phyloP scores from a whole-genome alignment of 2,113 vertebrate genomes.

The Embiotoca jacksoni region DNA sequence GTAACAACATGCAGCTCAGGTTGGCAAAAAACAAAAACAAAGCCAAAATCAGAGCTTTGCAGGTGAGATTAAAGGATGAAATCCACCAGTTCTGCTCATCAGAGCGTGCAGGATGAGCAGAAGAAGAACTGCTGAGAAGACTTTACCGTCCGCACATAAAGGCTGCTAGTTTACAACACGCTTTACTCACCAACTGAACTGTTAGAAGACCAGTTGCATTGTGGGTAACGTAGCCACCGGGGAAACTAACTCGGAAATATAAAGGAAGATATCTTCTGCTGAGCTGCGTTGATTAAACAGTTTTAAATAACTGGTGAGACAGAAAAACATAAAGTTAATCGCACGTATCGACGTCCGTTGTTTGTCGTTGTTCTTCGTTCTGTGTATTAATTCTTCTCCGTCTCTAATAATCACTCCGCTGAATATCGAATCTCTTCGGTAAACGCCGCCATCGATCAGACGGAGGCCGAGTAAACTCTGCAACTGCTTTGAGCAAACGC shows the following conservation, averaged over 20 bases:
- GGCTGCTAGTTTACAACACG: too few species aligned
- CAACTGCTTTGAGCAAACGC: conserved; percentile 50
- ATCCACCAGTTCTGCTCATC: conserved; percentile 6
- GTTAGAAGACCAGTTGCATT: too few species aligned
- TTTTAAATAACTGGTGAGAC: too few species aligned
- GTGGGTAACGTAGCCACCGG: too few species aligned
- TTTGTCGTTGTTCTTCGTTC: neutral
- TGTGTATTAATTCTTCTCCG: neutral
- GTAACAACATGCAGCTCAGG: conserved; percentile 10
- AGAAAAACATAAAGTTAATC: too few species aligned
- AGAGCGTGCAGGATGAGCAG: conserved; percentile 3
- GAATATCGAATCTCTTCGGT: conserved; percentile 44
- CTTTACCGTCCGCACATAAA: neutral
- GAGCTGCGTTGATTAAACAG: too few species aligned
- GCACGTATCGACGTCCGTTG: too few species aligned
- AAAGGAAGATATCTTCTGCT: too few species aligned
- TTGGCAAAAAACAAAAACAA: conserved; percentile 17
- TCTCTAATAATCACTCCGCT: neutral
- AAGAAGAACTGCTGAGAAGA: neutral
- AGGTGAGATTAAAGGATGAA: conserved; percentile 33
- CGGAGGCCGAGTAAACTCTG: conserved; percentile 47
- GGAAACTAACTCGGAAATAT: too few species aligned
- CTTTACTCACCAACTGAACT: too few species aligned
- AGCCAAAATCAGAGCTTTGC: conserved; percentile 25
- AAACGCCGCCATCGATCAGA: conserved; percentile 49